Evolutionary conservation across 2,113 vertebrate genomes (phyloP).

Genomic region (Brevimyrus niger): DNA sequence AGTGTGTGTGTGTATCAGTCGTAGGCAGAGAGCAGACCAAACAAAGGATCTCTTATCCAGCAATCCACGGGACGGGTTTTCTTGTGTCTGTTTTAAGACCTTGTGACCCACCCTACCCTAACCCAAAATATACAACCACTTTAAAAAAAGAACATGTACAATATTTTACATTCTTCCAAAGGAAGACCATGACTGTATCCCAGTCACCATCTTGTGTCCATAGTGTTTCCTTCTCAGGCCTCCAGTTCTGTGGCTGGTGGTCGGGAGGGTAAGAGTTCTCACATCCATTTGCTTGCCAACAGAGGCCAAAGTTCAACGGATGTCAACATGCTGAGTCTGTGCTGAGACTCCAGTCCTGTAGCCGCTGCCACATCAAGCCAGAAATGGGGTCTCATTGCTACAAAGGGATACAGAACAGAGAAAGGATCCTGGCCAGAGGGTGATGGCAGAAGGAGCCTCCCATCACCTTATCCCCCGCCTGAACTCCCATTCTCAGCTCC

Average conservation of each 20-base stretch:
- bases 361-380: neutral
- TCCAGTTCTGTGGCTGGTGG: neutral
- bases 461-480: neutral
- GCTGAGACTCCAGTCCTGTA: neutral
- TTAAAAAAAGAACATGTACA: conserved; percentile 40
- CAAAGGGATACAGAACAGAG: neutral
- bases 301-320: neutral
- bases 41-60: neutral
- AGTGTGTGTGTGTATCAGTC: neutral
- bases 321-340: neutral
- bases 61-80: neutral
- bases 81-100: neutral
- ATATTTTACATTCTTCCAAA: conserved; percentile 45
- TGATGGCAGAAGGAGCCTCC: neutral
- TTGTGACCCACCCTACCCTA: conserved; percentile 12
- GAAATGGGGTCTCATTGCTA: neutral
- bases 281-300: neutral
- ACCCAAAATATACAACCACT: conserved; percentile 45
- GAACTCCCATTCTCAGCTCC: conserved; percentile 67
- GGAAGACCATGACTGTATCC: conserved; percentile 14
- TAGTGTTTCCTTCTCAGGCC: conserved; percentile 5
- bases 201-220: neutral
- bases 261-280: neutral
- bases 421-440: conserved; percentile 1
- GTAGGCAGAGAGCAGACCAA: neutral